These are phyloP conservation scores for Acrobasis consociella DNA, from an alignment of 2,888 invertebrate genomes.

Conservation along the genomic window DNA sequence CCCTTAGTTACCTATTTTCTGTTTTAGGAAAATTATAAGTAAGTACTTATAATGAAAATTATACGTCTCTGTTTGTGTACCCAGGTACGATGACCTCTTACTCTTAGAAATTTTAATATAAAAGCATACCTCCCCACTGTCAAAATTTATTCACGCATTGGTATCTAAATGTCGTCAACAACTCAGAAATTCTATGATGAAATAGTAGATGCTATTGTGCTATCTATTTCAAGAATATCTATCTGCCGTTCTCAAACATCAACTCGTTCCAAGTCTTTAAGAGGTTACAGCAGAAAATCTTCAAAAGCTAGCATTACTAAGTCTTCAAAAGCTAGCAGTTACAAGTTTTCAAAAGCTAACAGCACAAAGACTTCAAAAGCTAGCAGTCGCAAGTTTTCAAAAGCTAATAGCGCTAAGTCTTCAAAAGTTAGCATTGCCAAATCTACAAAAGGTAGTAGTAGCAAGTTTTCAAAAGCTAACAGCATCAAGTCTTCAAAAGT, in stretches of 20 bases:
- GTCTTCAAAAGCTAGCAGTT: too few relatives aligned
- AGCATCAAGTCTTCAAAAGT: constrained; percentile 6
- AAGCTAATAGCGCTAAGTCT: not conserved
- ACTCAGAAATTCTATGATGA: constrained; percentile 58
- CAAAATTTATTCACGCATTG: not conserved
- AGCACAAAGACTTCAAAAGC: not conserved
- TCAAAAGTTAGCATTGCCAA: constrained; percentile 4
- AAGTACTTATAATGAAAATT: too few relatives aligned
- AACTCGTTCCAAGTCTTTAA: too few relatives aligned
- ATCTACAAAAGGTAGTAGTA: not conserved
- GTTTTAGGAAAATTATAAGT: too few relatives aligned
- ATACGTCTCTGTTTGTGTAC: not conserved
- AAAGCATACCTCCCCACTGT: not conserved
- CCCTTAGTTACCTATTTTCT: too few relatives aligned
- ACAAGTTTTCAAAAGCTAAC: not conserved
- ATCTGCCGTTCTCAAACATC: constrained; percentile 22
- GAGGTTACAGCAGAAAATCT: too few relatives aligned
- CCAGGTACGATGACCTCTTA: not conserved
- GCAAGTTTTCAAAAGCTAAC: not conserved
- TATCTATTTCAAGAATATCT: constrained; percentile 33
- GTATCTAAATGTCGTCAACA: constrained; percentile 51
- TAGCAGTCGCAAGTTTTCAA: not conserved
- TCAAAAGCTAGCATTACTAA: constrained; percentile 4
- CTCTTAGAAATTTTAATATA: not conserved
- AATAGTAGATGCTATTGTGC: constrained; percentile 51